Evolutionary conservation across 2,888 invertebrate species (phyloP).

Genomic region (Hedya salicella): DNA sequence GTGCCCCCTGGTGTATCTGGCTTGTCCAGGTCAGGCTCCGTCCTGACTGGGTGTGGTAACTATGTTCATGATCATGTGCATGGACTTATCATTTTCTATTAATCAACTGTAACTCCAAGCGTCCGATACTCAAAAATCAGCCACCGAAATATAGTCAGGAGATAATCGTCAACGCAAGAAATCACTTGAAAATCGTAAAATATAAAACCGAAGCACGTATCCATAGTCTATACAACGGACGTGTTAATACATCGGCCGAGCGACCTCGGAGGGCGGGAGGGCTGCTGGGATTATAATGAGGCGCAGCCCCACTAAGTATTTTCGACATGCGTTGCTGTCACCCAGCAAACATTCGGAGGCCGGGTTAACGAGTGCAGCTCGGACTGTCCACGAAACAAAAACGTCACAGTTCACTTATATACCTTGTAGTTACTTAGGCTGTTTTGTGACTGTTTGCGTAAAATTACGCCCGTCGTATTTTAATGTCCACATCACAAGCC

Average conservation of each 20-base stretch:
- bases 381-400: not conserved
- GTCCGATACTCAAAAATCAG: too few relatives aligned
- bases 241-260: constrained; percentile 82
- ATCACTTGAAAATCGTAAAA: not conserved
- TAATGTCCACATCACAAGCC: constrained; percentile 58
- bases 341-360: constrained; percentile 77
- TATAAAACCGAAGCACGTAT: constrained; percentile 30
- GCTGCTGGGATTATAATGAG: constrained; percentile 82
- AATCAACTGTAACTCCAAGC: too few relatives aligned
- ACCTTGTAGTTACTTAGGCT: not conserved
- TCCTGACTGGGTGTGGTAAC: too few relatives aligned
- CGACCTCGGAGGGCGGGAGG: constrained; percentile 59
- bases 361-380: constrained; percentile 70
- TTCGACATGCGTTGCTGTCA: constrained; percentile 84
- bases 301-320: constrained; percentile 83
- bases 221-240: constrained; percentile 55
- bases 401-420: constrained; percentile 15
- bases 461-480: constrained; percentile 69
- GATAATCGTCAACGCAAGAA: too few relatives aligned
- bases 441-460: not conserved
- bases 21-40: too few relatives aligned
- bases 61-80: too few relatives aligned
- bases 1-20: too few relatives aligned
- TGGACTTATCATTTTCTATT: too few relatives aligned
- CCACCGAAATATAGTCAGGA: too few relatives aligned